A percentile compares a stretch with the other conserved stretches of the same genome.
These are phyloP conservation scores for Lampropteryx suffumata DNA, from an alignment of 2,888 invertebrate species.

Conservation along the genomic window DNA sequence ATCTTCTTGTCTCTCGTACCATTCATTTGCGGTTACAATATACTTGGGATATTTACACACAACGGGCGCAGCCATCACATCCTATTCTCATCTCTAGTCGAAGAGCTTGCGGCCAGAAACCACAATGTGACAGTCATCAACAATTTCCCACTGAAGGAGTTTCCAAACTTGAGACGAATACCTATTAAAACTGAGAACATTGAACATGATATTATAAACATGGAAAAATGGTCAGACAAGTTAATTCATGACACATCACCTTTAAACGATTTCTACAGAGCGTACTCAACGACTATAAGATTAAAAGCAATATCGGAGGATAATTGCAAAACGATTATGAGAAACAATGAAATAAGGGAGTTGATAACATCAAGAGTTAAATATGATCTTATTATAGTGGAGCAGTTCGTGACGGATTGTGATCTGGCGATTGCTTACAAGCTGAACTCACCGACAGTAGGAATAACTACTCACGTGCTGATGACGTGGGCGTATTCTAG, in stretches of 20 bases:
- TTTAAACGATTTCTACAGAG: constrained; percentile 32
- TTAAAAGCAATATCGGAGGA: constrained; percentile 37
- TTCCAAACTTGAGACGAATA: constrained; percentile 58
- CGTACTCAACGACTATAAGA: constrained; percentile 28
- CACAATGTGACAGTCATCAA: constrained; percentile 58
- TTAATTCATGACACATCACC: constrained; percentile 18
- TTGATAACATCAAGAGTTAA: constrained; percentile 44
- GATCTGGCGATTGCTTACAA: constrained; percentile 78
- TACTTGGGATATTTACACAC: constrained; percentile 47
- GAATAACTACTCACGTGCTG: constrained; percentile 75
- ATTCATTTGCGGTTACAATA: constrained; percentile 33
- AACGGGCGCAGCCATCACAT: constrained; percentile 51
- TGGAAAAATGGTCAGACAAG: constrained; percentile 31
- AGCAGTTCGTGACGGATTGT: constrained; percentile 82
- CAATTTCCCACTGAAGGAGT: constrained; percentile 52
- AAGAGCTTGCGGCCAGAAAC: constrained; percentile 47
- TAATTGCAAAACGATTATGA: constrained; percentile 42
- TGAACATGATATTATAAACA: constrained; percentile 26
- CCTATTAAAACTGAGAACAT: constrained; percentile 35
- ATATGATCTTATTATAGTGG: constrained; percentile 81
- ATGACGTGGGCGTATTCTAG: constrained; percentile 82
- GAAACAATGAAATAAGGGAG: constrained; percentile 36
- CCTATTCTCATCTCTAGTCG: constrained; percentile 43
- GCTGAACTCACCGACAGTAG: constrained; percentile 77
- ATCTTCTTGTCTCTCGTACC: constrained; percentile 12